phyloP scores from a whole-genome alignment of 2,888 invertebrate species.

The Phlogophora meticulosa region DNA sequence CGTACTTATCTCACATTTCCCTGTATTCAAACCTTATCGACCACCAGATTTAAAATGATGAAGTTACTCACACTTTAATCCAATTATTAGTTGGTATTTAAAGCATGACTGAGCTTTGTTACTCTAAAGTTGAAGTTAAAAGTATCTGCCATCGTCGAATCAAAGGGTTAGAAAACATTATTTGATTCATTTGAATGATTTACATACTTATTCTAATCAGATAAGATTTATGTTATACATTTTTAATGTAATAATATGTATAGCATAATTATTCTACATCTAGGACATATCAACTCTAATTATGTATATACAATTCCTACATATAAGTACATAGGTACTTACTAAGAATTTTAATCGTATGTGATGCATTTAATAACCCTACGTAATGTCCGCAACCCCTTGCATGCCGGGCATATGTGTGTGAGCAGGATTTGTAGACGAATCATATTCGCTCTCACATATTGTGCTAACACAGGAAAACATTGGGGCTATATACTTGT shows the following conservation, averaged over 20 bases:
- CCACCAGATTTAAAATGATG: constrained; percentile 47
- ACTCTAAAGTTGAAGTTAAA: background rate
- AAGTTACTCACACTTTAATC: constrained; percentile 23
- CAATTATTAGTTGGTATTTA: constrained; percentile 10
- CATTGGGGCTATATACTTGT: background rate
- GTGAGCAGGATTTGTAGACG: constrained; percentile 17
- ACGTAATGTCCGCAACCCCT: constrained; percentile 6
- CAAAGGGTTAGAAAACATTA: constrained; percentile 27
- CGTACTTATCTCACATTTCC: constrained; percentile 64
- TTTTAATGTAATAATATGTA: constrained; percentile 33
- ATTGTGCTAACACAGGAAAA: constrained; percentile 3
- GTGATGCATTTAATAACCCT: constrained; percentile 51
- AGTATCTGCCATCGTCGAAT: constrained; percentile 4
- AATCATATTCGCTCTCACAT: constrained; percentile 41
- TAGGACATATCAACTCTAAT: constrained; percentile 44
- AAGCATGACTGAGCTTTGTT: background rate
- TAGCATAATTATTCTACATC: constrained; percentile 41
- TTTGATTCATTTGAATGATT: constrained; percentile 22
- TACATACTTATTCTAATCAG: constrained; percentile 52
- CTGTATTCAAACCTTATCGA: constrained; percentile 54
- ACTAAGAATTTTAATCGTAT: constrained; percentile 55
- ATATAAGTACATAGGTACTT: constrained; percentile 42
- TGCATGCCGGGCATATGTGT: background rate
- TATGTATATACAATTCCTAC: constrained; percentile 53
- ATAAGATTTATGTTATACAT: constrained; percentile 55